These are phyloP conservation scores for Corythoichthys haematopterus DNA, from an alignment of 2,113 vertebrate species.

Conservation along the genomic window DNA sequence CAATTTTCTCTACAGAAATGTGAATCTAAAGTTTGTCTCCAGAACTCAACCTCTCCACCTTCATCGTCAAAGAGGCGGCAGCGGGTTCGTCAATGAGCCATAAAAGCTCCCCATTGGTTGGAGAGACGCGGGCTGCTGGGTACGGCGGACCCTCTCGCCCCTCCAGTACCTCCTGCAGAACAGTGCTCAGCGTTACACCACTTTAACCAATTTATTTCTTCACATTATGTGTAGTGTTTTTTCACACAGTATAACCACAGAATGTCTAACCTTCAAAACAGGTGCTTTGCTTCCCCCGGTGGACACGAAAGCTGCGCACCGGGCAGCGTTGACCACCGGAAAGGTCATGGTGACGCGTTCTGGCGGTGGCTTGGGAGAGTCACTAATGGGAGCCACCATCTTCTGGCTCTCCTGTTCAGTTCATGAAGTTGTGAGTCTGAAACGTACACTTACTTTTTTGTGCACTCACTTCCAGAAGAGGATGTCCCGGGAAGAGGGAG, in stretches of 20 bases:
- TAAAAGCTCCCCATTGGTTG: conserved; percentile 75
- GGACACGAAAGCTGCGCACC: conserved; percentile 81
- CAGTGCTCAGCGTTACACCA: conserved; percentile 13
- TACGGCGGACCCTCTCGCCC: conserved; percentile 65
- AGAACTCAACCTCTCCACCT: conserved; percentile 76
- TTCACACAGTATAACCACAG: neutral
- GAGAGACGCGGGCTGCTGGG: conserved; percentile 80
- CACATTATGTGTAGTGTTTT: too few species aligned
- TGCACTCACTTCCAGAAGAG: conserved; percentile 82
- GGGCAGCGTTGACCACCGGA: conserved; percentile 83
- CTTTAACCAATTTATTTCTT: neutral
- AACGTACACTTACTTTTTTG: too few species aligned
- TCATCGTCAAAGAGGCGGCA: conserved; percentile 73
- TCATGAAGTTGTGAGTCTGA: too few species aligned
- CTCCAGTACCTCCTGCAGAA: conserved; percentile 80
- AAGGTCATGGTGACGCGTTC: conserved; percentile 84
- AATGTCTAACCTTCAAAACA: conserved; percentile 77
- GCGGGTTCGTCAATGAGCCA: conserved; percentile 88
- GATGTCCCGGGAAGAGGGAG: conserved; percentile 87
- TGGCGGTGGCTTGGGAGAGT: conserved; percentile 87
- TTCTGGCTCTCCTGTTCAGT: conserved; percentile 77
- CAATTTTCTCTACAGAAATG: neutral
- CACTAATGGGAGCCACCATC: conserved; percentile 81
- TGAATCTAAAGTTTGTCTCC: conserved; percentile 61
- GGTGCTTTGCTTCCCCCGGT: conserved; percentile 86